phyloP scores from a whole-genome alignment of 1,140 invertebrate species.

The Aradophagus sp. region DNA sequence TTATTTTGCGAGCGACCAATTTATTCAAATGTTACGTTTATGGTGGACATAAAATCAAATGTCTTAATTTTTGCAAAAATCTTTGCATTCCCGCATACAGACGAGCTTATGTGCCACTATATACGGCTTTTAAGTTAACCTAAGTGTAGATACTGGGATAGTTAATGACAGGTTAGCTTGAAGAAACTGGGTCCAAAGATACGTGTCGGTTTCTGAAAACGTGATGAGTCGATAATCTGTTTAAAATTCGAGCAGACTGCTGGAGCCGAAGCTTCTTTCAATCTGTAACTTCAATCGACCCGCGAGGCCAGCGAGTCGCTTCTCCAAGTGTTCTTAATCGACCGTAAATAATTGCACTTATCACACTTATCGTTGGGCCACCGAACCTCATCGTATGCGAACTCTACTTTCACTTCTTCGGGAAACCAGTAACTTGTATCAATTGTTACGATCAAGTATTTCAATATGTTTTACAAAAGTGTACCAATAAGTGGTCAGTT shows the following conservation, averaged over 20 bases:
- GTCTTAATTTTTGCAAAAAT: conserved; percentile 41
- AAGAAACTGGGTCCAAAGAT: conserved; percentile 23
- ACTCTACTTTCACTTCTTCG: conserved; percentile 67
- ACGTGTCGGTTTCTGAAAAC: conserved; percentile 55
- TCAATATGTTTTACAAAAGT: conserved; percentile 53
- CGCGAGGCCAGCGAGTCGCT: conserved; percentile 47
- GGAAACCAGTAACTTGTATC: conserved; percentile 66
- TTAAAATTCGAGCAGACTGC: conserved; percentile 69
- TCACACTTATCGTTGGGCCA: conserved; percentile 72
- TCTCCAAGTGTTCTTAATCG: conserved; percentile 72
- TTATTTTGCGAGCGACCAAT: too few species aligned
- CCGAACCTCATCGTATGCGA: conserved; percentile 61
- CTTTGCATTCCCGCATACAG: conserved; percentile 11
- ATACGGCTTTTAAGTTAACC: too few species aligned
- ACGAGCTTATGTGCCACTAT: conserved; percentile 1
- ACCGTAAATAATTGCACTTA: conserved; percentile 76
- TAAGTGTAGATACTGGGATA: conserved; percentile 33
- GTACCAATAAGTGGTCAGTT: conserved; percentile 36
- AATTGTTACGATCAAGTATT: conserved; percentile 63
- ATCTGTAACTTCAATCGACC: conserved; percentile 65
- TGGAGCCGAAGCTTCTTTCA: conserved; percentile 49
- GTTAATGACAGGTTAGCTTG: conserved; percentile 50
- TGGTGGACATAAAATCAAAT: conserved; percentile 35
- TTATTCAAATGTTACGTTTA: too few species aligned
- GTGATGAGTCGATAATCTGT: conserved; percentile 68